Conservation (phyloP, 2,113 vertebrate genomes). For the Carollia perspicillata region DNA sequence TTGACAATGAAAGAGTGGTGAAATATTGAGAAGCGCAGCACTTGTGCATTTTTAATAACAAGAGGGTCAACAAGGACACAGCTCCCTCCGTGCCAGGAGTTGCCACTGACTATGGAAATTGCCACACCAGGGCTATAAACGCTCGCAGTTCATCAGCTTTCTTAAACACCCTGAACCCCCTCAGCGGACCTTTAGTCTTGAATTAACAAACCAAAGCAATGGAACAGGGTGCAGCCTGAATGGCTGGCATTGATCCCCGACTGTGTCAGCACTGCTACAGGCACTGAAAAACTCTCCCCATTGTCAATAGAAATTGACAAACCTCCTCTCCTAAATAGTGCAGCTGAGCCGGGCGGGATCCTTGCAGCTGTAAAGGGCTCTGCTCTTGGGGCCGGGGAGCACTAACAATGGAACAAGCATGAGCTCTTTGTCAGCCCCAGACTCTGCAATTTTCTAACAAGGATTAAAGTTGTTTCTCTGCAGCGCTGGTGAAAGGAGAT, state of each 20-base stretch:
- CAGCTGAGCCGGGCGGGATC: slow-evolving; percentile 88
- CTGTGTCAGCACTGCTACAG: slow-evolving; percentile 85
- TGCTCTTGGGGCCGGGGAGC: slow-evolving; percentile 80
- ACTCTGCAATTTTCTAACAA: slow-evolving; percentile 91
- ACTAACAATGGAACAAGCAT: slow-evolving; percentile 86
- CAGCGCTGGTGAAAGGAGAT: slow-evolving; percentile 85
- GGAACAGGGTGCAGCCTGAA: slow-evolving; percentile 88
- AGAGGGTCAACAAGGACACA: slow-evolving; percentile 91
- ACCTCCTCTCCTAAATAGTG: slow-evolving; percentile 87
- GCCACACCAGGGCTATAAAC: slow-evolving; percentile 88
- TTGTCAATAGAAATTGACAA: slow-evolving; percentile 90
- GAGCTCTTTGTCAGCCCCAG: slow-evolving; percentile 89
- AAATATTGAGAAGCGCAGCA: slow-evolving; percentile 88
- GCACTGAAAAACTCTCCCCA: slow-evolving; percentile 86
- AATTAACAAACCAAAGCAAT: slow-evolving; percentile 91
- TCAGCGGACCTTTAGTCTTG: slow-evolving; percentile 89
- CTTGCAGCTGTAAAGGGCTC: slow-evolving; percentile 89
- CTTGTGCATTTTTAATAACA: slow-evolving; percentile 91
- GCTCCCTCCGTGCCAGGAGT: slow-evolving; percentile 86
- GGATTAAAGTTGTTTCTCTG: slow-evolving; percentile 90
- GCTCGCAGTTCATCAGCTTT: slow-evolving; percentile 89
- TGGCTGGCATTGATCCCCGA: slow-evolving; percentile 90
- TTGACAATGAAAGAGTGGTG: slow-evolving; percentile 88
- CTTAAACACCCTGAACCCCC: slow-evolving; percentile 88
- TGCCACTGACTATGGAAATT: slow-evolving; percentile 86